phyloP scores from a whole-genome alignment of 2,113 vertebrate genomes.

The Paradisaea rubra region DNA sequence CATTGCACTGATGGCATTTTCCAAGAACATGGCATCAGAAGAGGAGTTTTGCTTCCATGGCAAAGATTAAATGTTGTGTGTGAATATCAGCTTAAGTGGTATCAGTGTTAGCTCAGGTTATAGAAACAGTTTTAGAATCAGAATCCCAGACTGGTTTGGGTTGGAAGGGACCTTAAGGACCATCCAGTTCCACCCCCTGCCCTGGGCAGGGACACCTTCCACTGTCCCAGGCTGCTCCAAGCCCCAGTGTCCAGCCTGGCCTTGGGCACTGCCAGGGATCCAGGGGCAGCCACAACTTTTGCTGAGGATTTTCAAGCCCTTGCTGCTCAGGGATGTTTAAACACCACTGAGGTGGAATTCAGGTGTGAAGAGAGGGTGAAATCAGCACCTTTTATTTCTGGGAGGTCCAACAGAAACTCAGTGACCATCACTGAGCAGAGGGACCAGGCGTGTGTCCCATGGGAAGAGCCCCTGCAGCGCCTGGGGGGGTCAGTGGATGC shows the following conservation, averaged over 20 bases:
- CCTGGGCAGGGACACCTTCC: not conserved
- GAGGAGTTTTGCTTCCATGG: not conserved
- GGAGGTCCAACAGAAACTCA: fast-evolving
- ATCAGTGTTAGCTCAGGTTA: fast-evolving
- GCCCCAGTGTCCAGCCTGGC: not conserved
- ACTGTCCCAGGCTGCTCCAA: not conserved
- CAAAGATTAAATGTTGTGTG: not conserved
- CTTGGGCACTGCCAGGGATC: not conserved
- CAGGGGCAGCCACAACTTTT: not conserved
- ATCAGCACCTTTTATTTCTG: not conserved
- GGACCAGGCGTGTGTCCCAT: fast-evolving
- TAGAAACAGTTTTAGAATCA: not conserved
- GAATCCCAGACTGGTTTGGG: not conserved
- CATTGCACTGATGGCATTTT: not conserved
- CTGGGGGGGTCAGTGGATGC: fast-evolving
- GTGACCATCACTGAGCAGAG: fast-evolving
- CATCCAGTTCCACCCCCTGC: not conserved
- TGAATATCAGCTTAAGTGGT: not conserved
- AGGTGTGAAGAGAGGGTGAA: not conserved
- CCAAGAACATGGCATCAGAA: not conserved
- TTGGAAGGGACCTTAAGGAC: not conserved
- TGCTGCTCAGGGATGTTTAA: not conserved
- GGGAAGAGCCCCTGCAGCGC: not conserved
- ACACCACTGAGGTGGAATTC: fast-evolving
- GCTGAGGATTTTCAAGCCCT: not conserved